Base-by-base conservation (phyloP, 2,113 vertebrate genomes). In the Pteruthius melanotis region DNA sequence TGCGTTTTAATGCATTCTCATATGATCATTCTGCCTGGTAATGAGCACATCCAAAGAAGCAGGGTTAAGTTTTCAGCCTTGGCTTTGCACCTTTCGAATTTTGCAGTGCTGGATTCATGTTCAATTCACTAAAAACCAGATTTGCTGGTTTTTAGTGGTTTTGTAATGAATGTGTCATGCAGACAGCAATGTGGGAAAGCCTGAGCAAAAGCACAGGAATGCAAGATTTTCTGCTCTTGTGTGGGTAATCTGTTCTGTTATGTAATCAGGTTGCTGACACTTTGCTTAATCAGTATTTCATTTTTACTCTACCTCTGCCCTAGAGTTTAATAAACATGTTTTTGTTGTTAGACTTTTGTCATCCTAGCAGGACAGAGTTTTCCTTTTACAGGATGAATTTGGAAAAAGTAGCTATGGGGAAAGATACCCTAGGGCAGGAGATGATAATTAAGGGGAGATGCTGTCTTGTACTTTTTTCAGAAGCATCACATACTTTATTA, bases 1-100 rank as follows among this genome's bases (percentile, higher is more conserved):
- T 14, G 8, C 0, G 0, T 53, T 91, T 89, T 39, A 42, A 12
- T 66, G 30, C 13, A 11, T 4, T 40, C 37, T 65, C 0, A 0
- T 28, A 6, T 9, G 10, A 45, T 75, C 64, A 30, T 88, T 76
- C n/a, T 85, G 42, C n/a, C 21, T 72, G 12, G 21, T n/a, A 49
- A 83, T 18, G 10, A 5, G 21, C 1, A 0, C 2, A 0, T 68
- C 57, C 31, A 53, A 15, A 76, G 40, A 90, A 65, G 17, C 23
- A 27, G 20, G 22, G 20, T 68, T 76, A 47, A 52, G 4, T 53
- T 82, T 69, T n/a, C 28, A 26, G 33, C 65, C 42, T 78, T 45
- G 30, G 11, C 37, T 53, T 88, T 80, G 23, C 6, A 3, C 18
- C 11, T 72, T 54, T 39, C 49, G 57, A 42, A 30, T 45, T 53